phyloP scores from a whole-genome alignment of 2,888 invertebrate species.

The Spisula solida region DNA sequence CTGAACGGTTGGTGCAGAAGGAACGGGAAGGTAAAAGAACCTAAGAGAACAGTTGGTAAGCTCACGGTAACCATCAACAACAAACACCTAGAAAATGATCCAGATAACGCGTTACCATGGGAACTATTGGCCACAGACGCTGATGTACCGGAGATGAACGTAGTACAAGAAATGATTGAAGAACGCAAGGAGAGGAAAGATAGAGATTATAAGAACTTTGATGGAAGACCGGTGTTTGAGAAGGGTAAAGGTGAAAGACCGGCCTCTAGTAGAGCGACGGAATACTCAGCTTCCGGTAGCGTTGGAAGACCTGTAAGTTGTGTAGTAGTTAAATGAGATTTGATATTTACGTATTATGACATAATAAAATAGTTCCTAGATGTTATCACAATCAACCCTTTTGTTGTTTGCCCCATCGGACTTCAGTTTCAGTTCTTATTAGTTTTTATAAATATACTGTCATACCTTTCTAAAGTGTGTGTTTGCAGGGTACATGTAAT shows the following conservation, averaged over 20 bases:
- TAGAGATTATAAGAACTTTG: slow-evolving; percentile 51
- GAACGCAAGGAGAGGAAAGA: slow-evolving; percentile 51
- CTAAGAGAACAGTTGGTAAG: slow-evolving; percentile 62
- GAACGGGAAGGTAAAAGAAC: slow-evolving; percentile 58
- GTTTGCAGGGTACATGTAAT: too few species aligned
- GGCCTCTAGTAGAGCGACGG: slow-evolving; percentile 23
- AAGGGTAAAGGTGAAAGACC: slow-evolving; percentile 61
- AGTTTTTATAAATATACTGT: too few species aligned
- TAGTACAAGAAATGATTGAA: slow-evolving; percentile 53
- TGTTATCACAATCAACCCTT: too few species aligned
- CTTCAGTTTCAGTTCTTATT: too few species aligned
- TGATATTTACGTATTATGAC: too few species aligned
- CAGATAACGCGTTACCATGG: slow-evolving; percentile 67
- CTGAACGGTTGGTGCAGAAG: slow-evolving; percentile 52
- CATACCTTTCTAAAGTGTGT: too few species aligned
- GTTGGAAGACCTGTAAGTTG: slow-evolving; percentile 6
- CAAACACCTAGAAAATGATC: slow-evolving; percentile 65
- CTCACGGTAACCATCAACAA: slow-evolving; percentile 60
- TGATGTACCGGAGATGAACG: slow-evolving; percentile 58
- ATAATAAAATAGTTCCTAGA: too few species aligned
- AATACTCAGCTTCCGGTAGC: slow-evolving; percentile 1
- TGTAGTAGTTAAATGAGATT: neutral
- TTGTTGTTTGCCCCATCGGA: too few species aligned
- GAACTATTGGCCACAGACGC: slow-evolving; percentile 63
- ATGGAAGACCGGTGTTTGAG: slow-evolving; percentile 56